A percentile compares a stretch with the other conserved stretches of the same genome.
Conservation (phyloP, 2,113 vertebrate species). For the Craseonycteris thonglongyai region DNA sequence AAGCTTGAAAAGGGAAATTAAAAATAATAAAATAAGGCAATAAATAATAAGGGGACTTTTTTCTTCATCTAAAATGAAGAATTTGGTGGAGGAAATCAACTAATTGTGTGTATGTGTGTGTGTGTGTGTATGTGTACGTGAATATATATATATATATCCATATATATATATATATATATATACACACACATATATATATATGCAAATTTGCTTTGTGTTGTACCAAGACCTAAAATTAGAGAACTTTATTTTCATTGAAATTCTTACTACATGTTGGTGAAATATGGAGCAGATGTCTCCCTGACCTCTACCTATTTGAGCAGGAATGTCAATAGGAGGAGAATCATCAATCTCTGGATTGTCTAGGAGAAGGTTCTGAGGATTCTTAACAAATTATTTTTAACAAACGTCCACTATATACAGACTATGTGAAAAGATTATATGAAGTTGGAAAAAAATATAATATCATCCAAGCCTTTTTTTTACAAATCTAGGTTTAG, state of each 20-base stretch:
- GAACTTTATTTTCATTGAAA: not conserved
- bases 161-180: too few species aligned
- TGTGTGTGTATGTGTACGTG: too few species aligned
- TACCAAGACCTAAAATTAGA: slow-evolving; percentile 35
- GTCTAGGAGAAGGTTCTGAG: slow-evolving; percentile 26
- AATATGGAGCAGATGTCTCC: slow-evolving; percentile 58
- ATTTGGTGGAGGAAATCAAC: not conserved
- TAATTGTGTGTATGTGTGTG: not conserved
- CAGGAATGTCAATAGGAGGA: slow-evolving; percentile 45
- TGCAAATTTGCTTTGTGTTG: not conserved
- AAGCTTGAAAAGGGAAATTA: not conserved
- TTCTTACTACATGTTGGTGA: slow-evolving; percentile 29
- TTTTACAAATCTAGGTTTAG: not conserved
- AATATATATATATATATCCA: too few species aligned
- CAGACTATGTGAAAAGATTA: not conserved
- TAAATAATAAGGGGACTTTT: slow-evolving; percentile 18
- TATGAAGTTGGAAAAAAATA: not conserved
- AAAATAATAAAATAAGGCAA: slow-evolving; percentile 19
- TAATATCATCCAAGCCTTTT: not conserved
- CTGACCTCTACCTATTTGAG: slow-evolving; percentile 61
- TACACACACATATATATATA: too few species aligned
- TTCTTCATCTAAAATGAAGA: not conserved
- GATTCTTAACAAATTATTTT: slow-evolving; percentile 13
- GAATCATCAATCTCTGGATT: slow-evolving; percentile 43
- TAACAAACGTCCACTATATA: not conserved